Evolutionary conservation across 2,113 vertebrate genomes (phyloP).

Genomic region (Platysteira castanea): DNA sequence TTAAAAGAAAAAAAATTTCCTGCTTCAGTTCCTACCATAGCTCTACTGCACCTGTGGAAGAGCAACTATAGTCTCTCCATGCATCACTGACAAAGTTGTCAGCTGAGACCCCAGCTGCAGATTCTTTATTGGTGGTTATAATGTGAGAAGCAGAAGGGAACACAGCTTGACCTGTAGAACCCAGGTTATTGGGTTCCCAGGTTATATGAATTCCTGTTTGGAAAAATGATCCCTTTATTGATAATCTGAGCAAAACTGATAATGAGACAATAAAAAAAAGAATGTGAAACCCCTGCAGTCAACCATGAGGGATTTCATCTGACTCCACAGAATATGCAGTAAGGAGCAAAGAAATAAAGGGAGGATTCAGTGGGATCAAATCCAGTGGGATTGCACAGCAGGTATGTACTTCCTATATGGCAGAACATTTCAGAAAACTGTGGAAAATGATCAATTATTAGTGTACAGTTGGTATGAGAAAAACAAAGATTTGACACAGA

Average conservation of each 20-base stretch:
- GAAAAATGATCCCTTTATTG: conserved; percentile 24
- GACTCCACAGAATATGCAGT: neutral
- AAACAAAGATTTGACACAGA: neutral
- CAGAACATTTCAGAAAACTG: neutral
- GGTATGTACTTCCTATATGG: neutral
- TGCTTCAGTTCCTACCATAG: neutral
- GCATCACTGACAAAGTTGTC: conserved; percentile 13
- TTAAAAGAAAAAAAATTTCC: neutral
- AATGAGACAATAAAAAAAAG: conserved; percentile 12
- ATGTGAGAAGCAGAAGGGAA: conserved; percentile 13
- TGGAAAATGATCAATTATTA: neutral
- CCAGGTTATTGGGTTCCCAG: neutral
- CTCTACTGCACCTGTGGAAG: neutral
- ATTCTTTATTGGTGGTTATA: conserved; percentile 32
- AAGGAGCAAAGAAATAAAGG: neutral
- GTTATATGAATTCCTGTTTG: neutral
- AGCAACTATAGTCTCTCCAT: neutral
- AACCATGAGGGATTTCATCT: neutral
- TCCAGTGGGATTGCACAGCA: neutral
- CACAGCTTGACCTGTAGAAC: conserved; percentile 23
- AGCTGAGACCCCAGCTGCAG: neutral
- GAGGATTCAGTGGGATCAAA: neutral
- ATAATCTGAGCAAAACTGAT: conserved; percentile 29
- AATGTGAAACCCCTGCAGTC: neutral
- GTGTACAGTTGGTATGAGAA: neutral